Evolutionary conservation across 2,113 vertebrate genomes (phyloP).

Genomic region (Stigmatopora argus): DNA sequence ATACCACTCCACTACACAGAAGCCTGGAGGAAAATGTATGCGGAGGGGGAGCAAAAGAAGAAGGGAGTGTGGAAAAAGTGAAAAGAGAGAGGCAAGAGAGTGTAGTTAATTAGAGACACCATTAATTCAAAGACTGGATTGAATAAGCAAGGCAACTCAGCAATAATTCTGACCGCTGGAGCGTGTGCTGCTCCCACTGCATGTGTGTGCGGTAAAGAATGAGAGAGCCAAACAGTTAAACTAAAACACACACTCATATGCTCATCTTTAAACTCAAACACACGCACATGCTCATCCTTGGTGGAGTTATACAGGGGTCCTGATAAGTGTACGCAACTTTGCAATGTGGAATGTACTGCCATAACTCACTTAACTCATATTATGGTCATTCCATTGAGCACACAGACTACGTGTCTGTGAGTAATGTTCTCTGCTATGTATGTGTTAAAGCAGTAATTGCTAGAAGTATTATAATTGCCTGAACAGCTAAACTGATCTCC

Average conservation of each 20-base stretch:
- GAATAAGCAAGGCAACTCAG: constrained; percentile 32
- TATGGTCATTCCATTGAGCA: background rate
- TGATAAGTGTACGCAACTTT: background rate
- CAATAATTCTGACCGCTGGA: constrained; percentile 16
- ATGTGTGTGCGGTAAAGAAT: background rate
- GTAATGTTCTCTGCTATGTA: background rate
- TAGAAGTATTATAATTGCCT: background rate
- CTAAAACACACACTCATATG: constrained; percentile 5
- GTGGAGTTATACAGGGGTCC: background rate
- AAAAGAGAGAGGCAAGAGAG: constrained; percentile 6
- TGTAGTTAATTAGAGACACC: constrained; percentile 40
- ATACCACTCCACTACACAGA: constrained; percentile 31
- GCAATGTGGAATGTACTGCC: background rate
- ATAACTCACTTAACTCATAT: background rate
- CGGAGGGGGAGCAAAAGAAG: constrained; percentile 6
- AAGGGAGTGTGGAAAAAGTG: background rate
- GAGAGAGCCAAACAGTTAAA: background rate
- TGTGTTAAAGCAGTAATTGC: background rate
- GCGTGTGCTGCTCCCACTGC: background rate
- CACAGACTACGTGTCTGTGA: background rate
- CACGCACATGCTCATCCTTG: constrained; percentile 3
- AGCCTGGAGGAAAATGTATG: constrained; percentile 27
- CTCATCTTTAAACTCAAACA: constrained; percentile 1
- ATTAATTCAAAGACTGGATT: constrained; percentile 41
- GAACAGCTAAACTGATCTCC: background rate